These are phyloP conservation scores for Syncerus caffer DNA, from an alignment of 2,797 vertebrate species.

Conservation along the genomic window DNA sequence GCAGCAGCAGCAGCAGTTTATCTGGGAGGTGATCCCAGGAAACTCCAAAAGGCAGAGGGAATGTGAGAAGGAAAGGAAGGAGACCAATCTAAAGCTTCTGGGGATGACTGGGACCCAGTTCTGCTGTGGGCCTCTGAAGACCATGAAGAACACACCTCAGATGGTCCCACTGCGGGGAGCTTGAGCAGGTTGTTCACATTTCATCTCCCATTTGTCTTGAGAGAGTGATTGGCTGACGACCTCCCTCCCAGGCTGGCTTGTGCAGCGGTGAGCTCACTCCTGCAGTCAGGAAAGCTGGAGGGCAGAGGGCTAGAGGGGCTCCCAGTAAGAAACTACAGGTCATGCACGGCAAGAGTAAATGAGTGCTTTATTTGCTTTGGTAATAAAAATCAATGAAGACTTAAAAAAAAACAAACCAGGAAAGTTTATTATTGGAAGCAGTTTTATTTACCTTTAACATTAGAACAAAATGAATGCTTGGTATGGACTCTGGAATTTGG, in stretches of 20 bases:
- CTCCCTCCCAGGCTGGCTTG: background rate
- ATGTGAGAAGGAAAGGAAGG: background rate
- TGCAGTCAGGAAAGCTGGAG: background rate
- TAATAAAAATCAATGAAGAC: background rate
- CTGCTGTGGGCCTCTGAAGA: background rate
- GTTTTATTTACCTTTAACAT: conserved; percentile 34
- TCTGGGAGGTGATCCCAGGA: background rate
- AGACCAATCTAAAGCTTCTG: background rate
- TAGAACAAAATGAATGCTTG: background rate
- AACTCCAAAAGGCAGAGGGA: background rate
- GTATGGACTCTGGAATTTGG: background rate
- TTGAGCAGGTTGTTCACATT: background rate
- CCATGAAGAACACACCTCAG: background rate
- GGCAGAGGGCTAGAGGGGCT: background rate
- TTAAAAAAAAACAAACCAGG: background rate
- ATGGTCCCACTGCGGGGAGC: background rate
- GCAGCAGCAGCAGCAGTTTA: background rate
- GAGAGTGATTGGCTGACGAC: background rate
- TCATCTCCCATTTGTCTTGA: background rate
- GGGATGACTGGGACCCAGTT: background rate
- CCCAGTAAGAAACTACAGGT: background rate
- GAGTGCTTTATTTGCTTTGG: background rate
- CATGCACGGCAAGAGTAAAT: background rate
- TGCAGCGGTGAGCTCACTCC: background rate
- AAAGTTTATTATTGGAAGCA: background rate